phyloP scores from a whole-genome alignment of 2,113 vertebrate species.

The Nettapus auritus region DNA sequence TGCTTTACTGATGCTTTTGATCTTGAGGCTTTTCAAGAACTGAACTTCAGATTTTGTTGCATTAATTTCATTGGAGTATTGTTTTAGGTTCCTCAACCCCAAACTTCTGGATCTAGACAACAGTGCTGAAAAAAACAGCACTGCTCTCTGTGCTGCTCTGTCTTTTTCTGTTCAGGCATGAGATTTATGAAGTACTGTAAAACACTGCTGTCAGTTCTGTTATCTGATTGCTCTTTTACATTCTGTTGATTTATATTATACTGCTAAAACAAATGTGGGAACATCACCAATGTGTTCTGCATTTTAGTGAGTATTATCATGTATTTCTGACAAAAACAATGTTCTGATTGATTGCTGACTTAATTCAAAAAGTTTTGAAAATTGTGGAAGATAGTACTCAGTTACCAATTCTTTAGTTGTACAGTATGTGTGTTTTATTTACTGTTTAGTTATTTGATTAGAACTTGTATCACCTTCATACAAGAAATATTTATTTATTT shows the following conservation, averaged over 20 bases:
- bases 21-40: not conserved
- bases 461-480: not conserved
- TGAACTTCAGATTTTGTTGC: not conserved
- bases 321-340: conserved; percentile 3
- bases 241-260: conserved; percentile 20
- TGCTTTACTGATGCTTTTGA: not conserved
- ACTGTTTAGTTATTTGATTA: not conserved
- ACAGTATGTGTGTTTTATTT: not conserved
- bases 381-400: not conserved
- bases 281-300: not conserved
- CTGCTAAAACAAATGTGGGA: conserved; percentile 30
- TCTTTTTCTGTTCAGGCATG: conserved; percentile 4
- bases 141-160: not conserved
- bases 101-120: not conserved
- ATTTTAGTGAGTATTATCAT: not conserved
- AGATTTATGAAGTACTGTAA: conserved; percentile 3
- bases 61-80: not conserved
- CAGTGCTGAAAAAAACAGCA: not conserved
- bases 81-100: not conserved
- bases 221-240: conserved; percentile 32
- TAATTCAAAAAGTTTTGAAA: not conserved
- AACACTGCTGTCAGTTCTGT: conserved; percentile 4
- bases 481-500: not conserved
- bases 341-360: conserved; percentile 8
- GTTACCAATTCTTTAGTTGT: not conserved